Base-by-base conservation (phyloP, 1,140 invertebrate genomes). In the Heliconius eleuchia region DNA sequence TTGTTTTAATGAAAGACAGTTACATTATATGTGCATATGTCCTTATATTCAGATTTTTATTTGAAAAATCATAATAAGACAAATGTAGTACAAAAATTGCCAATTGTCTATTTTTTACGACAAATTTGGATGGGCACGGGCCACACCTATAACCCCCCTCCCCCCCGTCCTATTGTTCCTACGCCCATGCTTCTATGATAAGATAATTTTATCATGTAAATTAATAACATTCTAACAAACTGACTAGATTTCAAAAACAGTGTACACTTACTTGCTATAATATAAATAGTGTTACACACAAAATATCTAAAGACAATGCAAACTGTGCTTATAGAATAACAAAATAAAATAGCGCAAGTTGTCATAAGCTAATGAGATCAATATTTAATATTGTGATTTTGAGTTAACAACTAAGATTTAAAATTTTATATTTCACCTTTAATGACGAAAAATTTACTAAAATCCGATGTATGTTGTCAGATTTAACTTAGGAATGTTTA, bases 271-370 rank as follows among this genome's bases (percentile, higher is more conserved):
- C 11, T 66, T 13, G 60, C 60, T 66, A 76, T n/a, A 66, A 30
- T 76, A 46, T 70, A 80, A 80, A 82, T 60, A 76, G 82, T 83
- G 82, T 79, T 76, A 79, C 79, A 83, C 82, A 83, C 80, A 83
- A 83, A 83, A 80, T 83, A 83, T 83, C 74, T 80, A 79, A 80
- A 83, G 82, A 80, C 79, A 78, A 39, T 66, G 74, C 82, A 83
- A 81, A 83, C 82, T 79, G 82, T 83, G 82, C 82, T 57, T 72
- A 79, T 42, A 80, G 30, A 74, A 74, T 60, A 57, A 74, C 23
- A 60, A 39, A 66, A 66, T 66, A 30, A 60, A 60, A 23, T 30
- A 27, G 60, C 60, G 2, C 11, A 66, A 66, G 30, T 66, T 30
- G 60, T 66, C 60, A 30, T 27, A 27, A 30, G 23, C 60, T 66